Base-by-base conservation (phyloP, 1,140 invertebrate species). In the Ylistrum balloti region DNA sequence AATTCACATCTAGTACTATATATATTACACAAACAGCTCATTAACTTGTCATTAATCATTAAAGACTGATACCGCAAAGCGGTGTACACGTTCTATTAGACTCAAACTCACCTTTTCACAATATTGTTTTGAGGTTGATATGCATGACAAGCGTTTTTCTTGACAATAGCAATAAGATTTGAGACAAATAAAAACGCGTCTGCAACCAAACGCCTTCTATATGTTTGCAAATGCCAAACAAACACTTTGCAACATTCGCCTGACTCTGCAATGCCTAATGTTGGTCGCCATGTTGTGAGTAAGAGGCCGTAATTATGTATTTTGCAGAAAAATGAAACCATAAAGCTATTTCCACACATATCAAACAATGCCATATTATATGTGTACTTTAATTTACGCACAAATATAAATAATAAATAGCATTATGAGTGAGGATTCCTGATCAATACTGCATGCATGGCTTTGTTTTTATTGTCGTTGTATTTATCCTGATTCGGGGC, bases 221-320 rank as follows among this genome's bases (percentile, higher is more conserved):
- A 74, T n/a, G 5, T 28, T 74, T n/a, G n/a, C 5, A 74, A 74
- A 28, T 74, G n/a, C 13, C 56, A 28, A 74, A 28, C n/a, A 11
- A 74, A 28, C 56, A 74, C 17, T 28, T n/a, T 45, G 9, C 56
- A 28, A 74, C n/a, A 74, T 74, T 28, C 56, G 28, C 1, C 22
- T 2, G 20, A 74, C 3, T 13, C 7, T n/a, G n/a, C 56, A 28
- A 74, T n/a, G 5, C 56, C 17, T 17, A 28, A 74, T 74, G 20
- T 13, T 74, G 56, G 56, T 74, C 56, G 56, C 56, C 56, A 74
- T 74, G 56, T 74, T 74, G 56, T 74, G n/a, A 17, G n/a, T 74
- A 74, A 5, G 56, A 22, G 56, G 56, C 56, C 56, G 56, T 74
- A 74, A 74, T 74, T 74, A 74, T 74, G 56, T 28, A 74, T 74